These are phyloP conservation scores for Eristalis intricaria DNA, from an alignment of 2,888 invertebrate species.

Conservation along the genomic window DNA sequence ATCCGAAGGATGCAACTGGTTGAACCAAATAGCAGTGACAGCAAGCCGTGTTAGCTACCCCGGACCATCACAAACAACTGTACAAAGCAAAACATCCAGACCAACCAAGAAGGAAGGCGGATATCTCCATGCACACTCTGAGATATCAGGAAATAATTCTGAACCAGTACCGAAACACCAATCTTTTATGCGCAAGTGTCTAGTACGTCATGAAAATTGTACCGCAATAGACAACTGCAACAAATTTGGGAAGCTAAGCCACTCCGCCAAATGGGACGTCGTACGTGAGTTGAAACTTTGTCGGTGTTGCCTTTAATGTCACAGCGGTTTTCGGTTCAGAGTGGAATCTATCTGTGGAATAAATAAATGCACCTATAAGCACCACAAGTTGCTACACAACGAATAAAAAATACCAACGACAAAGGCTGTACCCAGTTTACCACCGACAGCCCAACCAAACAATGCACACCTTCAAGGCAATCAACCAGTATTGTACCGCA, in stretches of 20 bases:
- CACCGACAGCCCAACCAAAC: background rate
- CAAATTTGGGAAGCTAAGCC: background rate
- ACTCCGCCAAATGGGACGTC: background rate
- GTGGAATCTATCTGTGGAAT: background rate
- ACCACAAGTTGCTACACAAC: background rate
- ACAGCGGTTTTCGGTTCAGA: background rate
- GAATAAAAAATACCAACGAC: too few relatives aligned
- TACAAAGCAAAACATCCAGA: background rate
- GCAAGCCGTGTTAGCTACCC: too few relatives aligned
- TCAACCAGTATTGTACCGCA: background rate
- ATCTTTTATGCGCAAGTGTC: background rate
- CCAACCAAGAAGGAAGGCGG: background rate
- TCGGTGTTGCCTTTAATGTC: background rate
- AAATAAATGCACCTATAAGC: background rate
- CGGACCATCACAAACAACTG: background rate
- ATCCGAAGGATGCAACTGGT: too few relatives aligned
- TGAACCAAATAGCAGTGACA: too few relatives aligned
- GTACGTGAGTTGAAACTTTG: too few relatives aligned
- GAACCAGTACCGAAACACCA: background rate
- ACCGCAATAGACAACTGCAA: too few relatives aligned
- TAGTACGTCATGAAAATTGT: background rate
- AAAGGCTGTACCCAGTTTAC: too few relatives aligned
- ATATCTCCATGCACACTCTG: background rate
- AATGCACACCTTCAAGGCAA: background rate
- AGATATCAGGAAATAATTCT: too few relatives aligned